A percentile compares a stretch with the other conserved stretches of the same genome.
phyloP scores from a whole-genome alignment of 1,140 invertebrate genomes.

The Drosophila elegans region DNA sequence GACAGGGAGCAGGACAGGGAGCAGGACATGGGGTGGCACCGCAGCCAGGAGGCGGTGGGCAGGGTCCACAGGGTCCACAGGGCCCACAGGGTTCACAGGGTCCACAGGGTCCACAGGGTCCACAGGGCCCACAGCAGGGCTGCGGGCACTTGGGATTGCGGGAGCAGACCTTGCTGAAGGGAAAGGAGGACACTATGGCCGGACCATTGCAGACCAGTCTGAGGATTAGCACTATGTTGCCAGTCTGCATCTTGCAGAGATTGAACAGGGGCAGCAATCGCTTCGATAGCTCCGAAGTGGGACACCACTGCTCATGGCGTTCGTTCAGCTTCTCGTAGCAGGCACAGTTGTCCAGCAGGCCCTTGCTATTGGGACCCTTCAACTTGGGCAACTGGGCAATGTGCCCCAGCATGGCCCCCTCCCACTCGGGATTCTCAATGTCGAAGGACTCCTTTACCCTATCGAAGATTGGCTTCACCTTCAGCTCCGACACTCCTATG shows the following conservation, averaged over 20 bases:
- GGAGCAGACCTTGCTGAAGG: slow-evolving; percentile 64
- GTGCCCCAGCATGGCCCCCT: slow-evolving; percentile 37
- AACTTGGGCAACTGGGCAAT: slow-evolving; percentile 49
- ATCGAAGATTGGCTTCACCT: slow-evolving; percentile 75
- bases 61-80: neutral
- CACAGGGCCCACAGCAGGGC: slow-evolving; percentile 19
- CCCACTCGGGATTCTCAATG: slow-evolving; percentile 69
- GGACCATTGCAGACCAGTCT: slow-evolving; percentile 76
- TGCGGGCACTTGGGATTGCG: slow-evolving; percentile 57
- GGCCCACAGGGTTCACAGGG: too few species aligned
- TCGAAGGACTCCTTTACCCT: slow-evolving; percentile 72
- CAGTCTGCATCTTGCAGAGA: slow-evolving; percentile 76
- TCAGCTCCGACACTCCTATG: slow-evolving; percentile 69
- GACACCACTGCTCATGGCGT: slow-evolving; percentile 70
- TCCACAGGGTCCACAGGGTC: slow-evolving; percentile 19
- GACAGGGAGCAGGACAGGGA: slow-evolving; percentile 22
- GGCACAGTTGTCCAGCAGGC: slow-evolving; percentile 59
- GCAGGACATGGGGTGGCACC: slow-evolving; percentile 6
- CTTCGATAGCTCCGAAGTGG: slow-evolving; percentile 72
- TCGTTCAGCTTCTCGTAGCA: slow-evolving; percentile 57
- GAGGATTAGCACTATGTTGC: slow-evolving; percentile 76
- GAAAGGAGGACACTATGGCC: slow-evolving; percentile 68
- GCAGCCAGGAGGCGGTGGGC: slow-evolving; percentile 6
- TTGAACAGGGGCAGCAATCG: slow-evolving; percentile 76
- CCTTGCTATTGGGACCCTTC: slow-evolving; percentile 56